Evolutionary conservation across 2,888 invertebrate species (phyloP), one percentile per base, ranked within the genome.

Genomic region (Hirtodrosophila cameraria): DNA sequence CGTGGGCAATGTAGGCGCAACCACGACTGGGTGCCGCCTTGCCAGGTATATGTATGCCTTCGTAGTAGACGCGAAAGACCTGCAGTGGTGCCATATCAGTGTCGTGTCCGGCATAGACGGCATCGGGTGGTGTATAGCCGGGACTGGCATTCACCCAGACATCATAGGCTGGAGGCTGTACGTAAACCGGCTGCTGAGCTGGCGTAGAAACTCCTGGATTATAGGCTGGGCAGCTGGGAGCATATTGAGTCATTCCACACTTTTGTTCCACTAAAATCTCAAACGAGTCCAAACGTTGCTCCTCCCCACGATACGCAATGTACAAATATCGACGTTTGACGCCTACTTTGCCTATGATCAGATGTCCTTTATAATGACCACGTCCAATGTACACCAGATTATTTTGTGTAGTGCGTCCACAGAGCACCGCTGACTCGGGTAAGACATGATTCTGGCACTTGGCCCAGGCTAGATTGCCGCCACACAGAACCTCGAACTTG

Each of bases 1-100:
- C 90, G 54, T 92, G 91, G 0, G 92, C 90, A 2, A 94, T 88
- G 64, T 93, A 94, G 2, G 93, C 93, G n/a, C 91, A 91, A 8
- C 90, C 80, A 64, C 91, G 93, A 13, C 91, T 92, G 0, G 94
- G 93, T 16, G 93, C 92, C 0, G 93, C 92, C 88, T 94, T 94
- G 0, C 94, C 94, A 0, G 94, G 94, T 1, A 94, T 63, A 76
- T 92, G 90, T 54, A 93, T 92, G 2, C 93, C 93, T 1, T 91
- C 90, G 75, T 93, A 92, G 61, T 88, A 91, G 23, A 92, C 92
- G 2, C 90, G 86, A 11, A 91, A 90, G 3, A 91, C 89, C 15
- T 89, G 87, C 28, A 91, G 79, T 11, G 89, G 83, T 0, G 86
- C 60, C 73, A 89, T 88, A 49, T 91, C 90, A 13, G 83, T 69